Conservation (phyloP, 1,140 invertebrate species). For the Drosophila lacertosa region DNA sequence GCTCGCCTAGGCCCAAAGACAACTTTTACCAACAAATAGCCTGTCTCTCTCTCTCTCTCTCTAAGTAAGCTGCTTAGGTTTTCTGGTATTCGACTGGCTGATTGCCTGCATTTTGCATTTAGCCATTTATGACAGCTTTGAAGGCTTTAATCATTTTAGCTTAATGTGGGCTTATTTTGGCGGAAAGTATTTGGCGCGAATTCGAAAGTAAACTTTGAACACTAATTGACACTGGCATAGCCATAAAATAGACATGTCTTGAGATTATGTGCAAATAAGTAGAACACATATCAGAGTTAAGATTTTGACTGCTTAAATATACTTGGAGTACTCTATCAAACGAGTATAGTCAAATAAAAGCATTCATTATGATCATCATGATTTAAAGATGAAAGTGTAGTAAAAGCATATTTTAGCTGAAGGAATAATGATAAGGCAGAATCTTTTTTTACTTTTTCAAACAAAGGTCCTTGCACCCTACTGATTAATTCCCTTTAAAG, state of each 20-base stretch:
- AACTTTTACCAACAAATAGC: conserved; percentile 34
- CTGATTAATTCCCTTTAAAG: no score
- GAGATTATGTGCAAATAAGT: neutral
- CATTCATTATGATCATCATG: no score
- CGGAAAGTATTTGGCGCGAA: conserved; percentile 22
- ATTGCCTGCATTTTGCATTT: conserved; percentile 23
- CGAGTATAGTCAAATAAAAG: no score
- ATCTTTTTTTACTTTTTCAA: no score
- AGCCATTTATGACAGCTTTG: conserved; percentile 34
- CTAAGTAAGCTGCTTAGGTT: conserved; percentile 45
- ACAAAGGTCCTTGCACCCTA: no score
- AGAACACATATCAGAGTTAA: neutral
- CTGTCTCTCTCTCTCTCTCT: neutral
- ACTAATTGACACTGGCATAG: conserved; percentile 8
- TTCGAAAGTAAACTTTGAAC: conserved; percentile 23
- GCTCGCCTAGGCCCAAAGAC: conserved; percentile 6
- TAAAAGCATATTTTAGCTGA: no score
- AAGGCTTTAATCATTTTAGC: conserved; percentile 17
- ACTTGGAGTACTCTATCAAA: no score
- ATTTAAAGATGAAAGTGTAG: no score
- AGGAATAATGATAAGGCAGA: no score
- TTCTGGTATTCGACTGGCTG: conserved; percentile 24
- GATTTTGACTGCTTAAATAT: no score
- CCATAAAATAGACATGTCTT: neutral
- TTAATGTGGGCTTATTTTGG: conserved; percentile 22